Conservation (phyloP, 2,113 vertebrate genomes). For the Cinclus mexicanus region DNA sequence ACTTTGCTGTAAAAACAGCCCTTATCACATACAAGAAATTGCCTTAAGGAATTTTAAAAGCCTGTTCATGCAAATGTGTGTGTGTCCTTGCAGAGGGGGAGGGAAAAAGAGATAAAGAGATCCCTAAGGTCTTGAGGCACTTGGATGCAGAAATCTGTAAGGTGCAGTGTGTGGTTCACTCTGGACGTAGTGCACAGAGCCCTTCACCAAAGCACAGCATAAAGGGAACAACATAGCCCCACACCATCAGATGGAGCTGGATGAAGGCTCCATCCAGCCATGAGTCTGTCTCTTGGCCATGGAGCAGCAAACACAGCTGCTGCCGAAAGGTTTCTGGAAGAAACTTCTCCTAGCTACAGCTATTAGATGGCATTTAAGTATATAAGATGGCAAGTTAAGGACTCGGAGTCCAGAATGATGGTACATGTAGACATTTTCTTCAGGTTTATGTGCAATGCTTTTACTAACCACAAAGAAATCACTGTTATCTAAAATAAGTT, state of each 20-base stretch:
- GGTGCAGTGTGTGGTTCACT: neutral
- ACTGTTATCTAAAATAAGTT: neutral
- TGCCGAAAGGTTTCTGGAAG: neutral
- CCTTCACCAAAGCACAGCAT: rapidly evolving
- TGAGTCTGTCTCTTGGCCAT: neutral
- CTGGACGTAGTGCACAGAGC: neutral
- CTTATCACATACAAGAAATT: neutral
- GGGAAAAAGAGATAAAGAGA: neutral
- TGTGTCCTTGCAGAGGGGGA: neutral
- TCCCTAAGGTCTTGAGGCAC: neutral
- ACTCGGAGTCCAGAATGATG: neutral
- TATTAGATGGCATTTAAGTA: neutral
- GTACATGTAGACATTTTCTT: neutral
- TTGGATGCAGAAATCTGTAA: neutral
- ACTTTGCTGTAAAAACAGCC: neutral
- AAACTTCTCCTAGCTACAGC: neutral
- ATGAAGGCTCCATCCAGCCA: neutral
- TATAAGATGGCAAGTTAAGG: neutral
- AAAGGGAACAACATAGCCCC: rapidly evolving
- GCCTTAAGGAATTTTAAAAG: constrained; percentile 25
- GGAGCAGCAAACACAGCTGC: neutral
- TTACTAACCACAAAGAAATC: neutral
- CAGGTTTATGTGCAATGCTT: neutral
- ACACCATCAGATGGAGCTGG: neutral
- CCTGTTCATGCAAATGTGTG: neutral